Conservation (phyloP, 1,140 invertebrate species). For the Bombus polaris region DNA sequence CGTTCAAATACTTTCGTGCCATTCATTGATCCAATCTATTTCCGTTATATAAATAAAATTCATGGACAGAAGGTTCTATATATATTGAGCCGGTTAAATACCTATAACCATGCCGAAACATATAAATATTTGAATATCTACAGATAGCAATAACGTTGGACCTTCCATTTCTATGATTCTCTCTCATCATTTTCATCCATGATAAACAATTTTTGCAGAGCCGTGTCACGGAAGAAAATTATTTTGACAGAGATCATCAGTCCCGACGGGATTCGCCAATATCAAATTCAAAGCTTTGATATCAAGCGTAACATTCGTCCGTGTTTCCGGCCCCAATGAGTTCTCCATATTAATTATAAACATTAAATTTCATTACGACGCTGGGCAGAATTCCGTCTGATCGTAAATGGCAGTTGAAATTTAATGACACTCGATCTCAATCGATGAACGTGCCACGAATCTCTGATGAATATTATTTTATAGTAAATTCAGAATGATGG, state of each 20-base stretch:
- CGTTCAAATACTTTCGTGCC: too few relatives aligned
- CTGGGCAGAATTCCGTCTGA: too few relatives aligned
- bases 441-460: background rate
- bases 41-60: background rate
- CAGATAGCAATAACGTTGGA: background rate
- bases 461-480: background rate
- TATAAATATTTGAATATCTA: background rate
- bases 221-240: background rate
- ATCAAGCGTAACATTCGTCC: background rate
- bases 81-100: background rate
- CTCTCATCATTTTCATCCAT: background rate
- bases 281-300: too few relatives aligned
- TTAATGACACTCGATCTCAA: background rate
- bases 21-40: background rate
- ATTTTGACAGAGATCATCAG: background rate
- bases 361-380: slow-evolving; percentile 3
- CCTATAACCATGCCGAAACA: background rate
- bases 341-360: slow-evolving; percentile 5
- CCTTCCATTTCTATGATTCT: background rate
- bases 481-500: background rate
- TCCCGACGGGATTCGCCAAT: too few relatives aligned
- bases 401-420: background rate
- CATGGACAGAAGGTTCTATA: too few relatives aligned
- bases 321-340: background rate
- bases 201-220: background rate